These are phyloP conservation scores for Torymus texanus DNA, from an alignment of 2,888 invertebrate genomes.

Conservation along the genomic window DNA sequence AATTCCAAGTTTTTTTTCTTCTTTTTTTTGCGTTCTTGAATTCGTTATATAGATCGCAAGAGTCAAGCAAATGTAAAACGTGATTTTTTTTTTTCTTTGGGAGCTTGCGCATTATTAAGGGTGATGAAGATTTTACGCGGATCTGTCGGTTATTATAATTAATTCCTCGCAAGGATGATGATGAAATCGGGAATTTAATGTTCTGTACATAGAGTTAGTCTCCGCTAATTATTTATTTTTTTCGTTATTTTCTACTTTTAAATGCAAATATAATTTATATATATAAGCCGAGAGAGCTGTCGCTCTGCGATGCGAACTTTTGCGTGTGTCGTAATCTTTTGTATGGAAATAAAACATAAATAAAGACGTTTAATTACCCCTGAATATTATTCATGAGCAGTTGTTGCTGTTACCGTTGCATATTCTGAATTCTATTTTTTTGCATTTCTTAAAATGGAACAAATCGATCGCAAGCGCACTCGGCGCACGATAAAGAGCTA, in stretches of 20 bases:
- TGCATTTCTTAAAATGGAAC: background rate
- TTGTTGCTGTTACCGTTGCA: slow-evolving; percentile 23
- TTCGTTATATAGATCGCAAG: slow-evolving; percentile 15
- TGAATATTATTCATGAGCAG: slow-evolving; percentile 47
- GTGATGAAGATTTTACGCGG: slow-evolving; percentile 20
- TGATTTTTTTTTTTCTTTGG: slow-evolving; percentile 32
- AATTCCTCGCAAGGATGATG: slow-evolving; percentile 49
- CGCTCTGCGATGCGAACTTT: slow-evolving; percentile 48
- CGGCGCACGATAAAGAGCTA: no score
- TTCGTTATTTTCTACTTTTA: slow-evolving; percentile 58
- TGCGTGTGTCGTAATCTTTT: slow-evolving; percentile 57
- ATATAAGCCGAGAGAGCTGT: slow-evolving; percentile 46
- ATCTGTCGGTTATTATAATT: slow-evolving; percentile 29
- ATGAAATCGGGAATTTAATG: slow-evolving; percentile 59
- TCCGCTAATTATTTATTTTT: slow-evolving; percentile 68
- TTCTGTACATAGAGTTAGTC: slow-evolving; percentile 66
- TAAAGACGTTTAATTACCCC: slow-evolving; percentile 51
- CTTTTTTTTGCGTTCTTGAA: slow-evolving; percentile 20
- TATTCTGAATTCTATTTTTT: slow-evolving; percentile 30
- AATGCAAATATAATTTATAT: slow-evolving; percentile 55
- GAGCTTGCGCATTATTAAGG: slow-evolving; percentile 28
- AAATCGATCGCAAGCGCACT: no score
- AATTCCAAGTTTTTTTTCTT: slow-evolving; percentile 28
- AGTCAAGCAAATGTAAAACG: slow-evolving; percentile 7
- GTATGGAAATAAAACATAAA: slow-evolving; percentile 57